These are phyloP conservation scores for Falco peregrinus DNA, from an alignment of 2,797 vertebrate genomes.

Conservation along the genomic window DNA sequence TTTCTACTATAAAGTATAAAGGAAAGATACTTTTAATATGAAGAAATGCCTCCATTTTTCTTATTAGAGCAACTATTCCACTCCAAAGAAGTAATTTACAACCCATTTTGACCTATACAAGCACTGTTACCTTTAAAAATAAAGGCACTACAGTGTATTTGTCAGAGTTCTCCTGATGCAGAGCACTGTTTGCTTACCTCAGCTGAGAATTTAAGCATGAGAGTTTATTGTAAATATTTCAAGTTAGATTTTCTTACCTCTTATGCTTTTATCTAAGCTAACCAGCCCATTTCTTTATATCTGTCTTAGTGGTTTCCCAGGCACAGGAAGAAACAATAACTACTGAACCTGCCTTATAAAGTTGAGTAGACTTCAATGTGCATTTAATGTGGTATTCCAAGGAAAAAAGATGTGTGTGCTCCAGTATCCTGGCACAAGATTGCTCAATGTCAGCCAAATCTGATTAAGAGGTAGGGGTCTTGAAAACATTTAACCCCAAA, in stretches of 20 bases:
- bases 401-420: accelerated
- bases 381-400: background rate
- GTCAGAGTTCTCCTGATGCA: background rate
- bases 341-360: background rate
- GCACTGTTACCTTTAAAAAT: background rate
- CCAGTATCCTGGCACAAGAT: background rate
- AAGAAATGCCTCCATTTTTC: background rate
- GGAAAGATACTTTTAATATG: background rate
- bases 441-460: background rate
- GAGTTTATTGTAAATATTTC: background rate
- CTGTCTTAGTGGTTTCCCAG: background rate
- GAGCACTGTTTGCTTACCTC: background rate
- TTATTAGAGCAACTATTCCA: background rate
- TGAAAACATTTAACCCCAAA: background rate
- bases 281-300: background rate
- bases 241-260: background rate
- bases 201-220: background rate
- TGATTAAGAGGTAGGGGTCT: background rate
- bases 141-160: background rate
- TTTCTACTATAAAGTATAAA: background rate
- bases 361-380: background rate
- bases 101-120: background rate
- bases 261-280: background rate
- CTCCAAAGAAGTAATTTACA: background rate
- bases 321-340: background rate